Base-by-base conservation (phyloP, 1,140 invertebrate genomes). In the Drosophila fuyamai region DNA sequence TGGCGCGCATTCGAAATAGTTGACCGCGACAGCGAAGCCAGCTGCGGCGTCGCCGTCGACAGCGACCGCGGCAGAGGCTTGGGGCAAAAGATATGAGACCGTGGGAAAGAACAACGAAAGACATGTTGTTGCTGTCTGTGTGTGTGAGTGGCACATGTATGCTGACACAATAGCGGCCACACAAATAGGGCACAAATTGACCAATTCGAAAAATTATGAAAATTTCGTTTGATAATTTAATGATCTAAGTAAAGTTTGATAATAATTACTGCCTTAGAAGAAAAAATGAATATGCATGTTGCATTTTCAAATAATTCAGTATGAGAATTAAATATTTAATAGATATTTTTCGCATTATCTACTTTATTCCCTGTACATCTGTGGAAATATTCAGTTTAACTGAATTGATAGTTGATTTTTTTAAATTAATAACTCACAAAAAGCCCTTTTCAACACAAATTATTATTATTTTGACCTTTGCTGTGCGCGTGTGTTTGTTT, bases 31-130 rank as follows among this genome's bases (percentile, higher is more conserved):
- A 60, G 46, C 60, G 46, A 48, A n/a, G 58, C 46, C n/a, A 7
- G 4, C 16, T 12, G 10, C 50, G 23, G 6, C 54, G 12, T n/a
- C 23, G 14, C 13, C 18, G 54, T 32, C 5, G 29, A 18, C 32
- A 5, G n/a, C 35, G 51, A 14, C 57, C 8, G 46, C 41, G 27
- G 14, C 43, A 38, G 62, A 68, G 60, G 61, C 38, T 66, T 66
- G 61, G 51, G 86, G 90, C 85, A 84, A 38, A 84, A 92, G 91
- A 92, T 92, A 92, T 92, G 90, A 92, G 88, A 92, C 91, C 91
- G 91, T 92, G 91, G 91, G 91, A 92, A 92, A 91, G 90, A 92
- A 91, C 88, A 91, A 84, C 86, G 76, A 91, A 92, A 91, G 85
- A 90, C 83, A 86, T 89, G 76, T 89, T 84, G 76, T 89, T 82